phyloP scores from a whole-genome alignment of 1,140 invertebrate species.

The Ptiloglossa arizonensis region DNA sequence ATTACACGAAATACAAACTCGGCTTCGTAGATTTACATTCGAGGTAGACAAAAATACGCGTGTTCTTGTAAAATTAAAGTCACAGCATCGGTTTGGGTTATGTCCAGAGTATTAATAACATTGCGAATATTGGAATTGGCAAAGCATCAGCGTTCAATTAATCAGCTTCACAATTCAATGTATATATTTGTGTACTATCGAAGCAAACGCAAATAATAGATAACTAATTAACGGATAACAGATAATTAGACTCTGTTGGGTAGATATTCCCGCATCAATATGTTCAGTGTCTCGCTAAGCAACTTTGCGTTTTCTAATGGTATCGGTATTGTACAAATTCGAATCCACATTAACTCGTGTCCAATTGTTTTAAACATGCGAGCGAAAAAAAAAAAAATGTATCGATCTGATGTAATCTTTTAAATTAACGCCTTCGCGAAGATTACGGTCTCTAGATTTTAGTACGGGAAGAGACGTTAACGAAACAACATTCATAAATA shows the following conservation, averaged over 20 bases:
- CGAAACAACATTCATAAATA: too few relatives aligned
- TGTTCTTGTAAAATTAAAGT: not conserved
- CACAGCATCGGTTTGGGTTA: not conserved
- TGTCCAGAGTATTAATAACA: slow-evolving; percentile 3
- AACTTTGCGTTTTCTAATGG: not conserved
- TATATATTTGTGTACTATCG: not conserved
- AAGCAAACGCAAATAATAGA: not conserved
- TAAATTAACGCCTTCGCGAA: too few relatives aligned
- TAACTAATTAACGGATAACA: not conserved
- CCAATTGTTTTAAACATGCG: too few relatives aligned
- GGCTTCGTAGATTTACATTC: too few relatives aligned
- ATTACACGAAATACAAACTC: too few relatives aligned
- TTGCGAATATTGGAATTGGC: slow-evolving; percentile 6
- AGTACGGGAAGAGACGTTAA: too few relatives aligned
- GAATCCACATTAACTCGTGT: too few relatives aligned
- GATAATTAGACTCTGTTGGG: not conserved
- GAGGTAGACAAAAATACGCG: not conserved
- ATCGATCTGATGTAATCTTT: too few relatives aligned
- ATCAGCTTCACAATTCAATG: not conserved
- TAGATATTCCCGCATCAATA: not conserved
- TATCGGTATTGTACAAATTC: not conserved
- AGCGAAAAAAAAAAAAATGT: too few relatives aligned
- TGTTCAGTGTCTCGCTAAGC: not conserved
- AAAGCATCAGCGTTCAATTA: not conserved
- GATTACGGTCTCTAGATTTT: too few relatives aligned